phyloP scores from a whole-genome alignment of 23 tunicate species.

The Botrylloides violaceus region DNA sequence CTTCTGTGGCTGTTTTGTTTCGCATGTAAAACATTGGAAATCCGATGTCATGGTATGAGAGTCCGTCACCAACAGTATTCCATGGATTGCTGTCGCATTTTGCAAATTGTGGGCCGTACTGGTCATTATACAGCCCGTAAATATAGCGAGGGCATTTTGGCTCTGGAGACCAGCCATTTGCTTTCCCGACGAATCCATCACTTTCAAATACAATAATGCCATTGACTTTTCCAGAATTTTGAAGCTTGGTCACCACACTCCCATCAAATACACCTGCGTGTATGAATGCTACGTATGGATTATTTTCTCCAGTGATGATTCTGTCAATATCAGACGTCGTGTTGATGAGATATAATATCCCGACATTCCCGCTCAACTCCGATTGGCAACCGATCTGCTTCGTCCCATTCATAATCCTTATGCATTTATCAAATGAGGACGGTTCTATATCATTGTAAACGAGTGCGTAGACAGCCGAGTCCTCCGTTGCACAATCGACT shows the following conservation, averaged over 20 bases:
- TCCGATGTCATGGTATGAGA: slow-evolving; percentile 48
- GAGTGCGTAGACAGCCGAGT: slow-evolving; percentile 53
- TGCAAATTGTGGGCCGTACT: slow-evolving; percentile 25
- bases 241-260: slow-evolving; percentile 16
- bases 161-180: slow-evolving; percentile 61
- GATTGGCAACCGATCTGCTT: slow-evolving; percentile 84
- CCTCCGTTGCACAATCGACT: slow-evolving; percentile 16
- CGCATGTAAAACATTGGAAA: slow-evolving; percentile 55
- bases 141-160: slow-evolving; percentile 31
- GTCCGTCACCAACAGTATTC: slow-evolving; percentile 66
- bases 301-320: background rate
- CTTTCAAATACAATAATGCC: slow-evolving; percentile 55
- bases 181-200: slow-evolving; percentile 18
- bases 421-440: slow-evolving; percentile 52
- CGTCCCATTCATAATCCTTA: slow-evolving; percentile 68
- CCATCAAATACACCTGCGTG: slow-evolving; percentile 35
- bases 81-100: slow-evolving; percentile 31
- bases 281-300: slow-evolving; percentile 31
- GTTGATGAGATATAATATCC: slow-evolving; percentile 39
- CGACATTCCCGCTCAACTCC: slow-evolving; percentile 43
- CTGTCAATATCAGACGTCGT: background rate
- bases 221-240: slow-evolving; percentile 20
- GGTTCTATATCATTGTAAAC: slow-evolving; percentile 44
- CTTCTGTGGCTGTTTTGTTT: slow-evolving; percentile 18
- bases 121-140: slow-evolving; percentile 26